Evolutionary conservation across 2,113 vertebrate species (phyloP), one percentile per base, ranked within the genome.

Genomic region (Oceanites oceanicus): DNA sequence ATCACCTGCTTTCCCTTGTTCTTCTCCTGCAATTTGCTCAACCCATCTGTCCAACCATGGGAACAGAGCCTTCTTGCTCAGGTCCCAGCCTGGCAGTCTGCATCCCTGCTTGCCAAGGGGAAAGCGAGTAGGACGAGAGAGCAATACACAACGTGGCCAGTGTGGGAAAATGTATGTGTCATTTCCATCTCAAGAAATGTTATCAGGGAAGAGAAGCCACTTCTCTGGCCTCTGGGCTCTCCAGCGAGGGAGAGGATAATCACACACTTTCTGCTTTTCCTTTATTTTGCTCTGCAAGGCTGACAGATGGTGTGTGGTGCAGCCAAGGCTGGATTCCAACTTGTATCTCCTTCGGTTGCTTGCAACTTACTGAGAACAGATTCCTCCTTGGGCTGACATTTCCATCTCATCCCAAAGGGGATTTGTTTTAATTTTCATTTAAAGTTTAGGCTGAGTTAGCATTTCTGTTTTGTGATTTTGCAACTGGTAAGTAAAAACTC

Each of bases 331-430:
- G 68, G 34, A 90, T 96, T 97, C 90, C 95, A 96, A 44, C 27
- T 92, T 90, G 59, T 84, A 42, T 88, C 86, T 95, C 83, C 79
- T 87, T 84, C 5, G 3, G 79, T 88, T 10, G 44, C 65, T 90
- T 2, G 4, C 70, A 86, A 44, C 65, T 94, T 87, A 75, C 83
- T 94, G 73, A 94, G 96, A 96, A 91, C 92, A 91, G 83, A 94
- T 91, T 95, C 92, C 82, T 97, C 76, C 77, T 94, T 89, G 86
- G 83, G 79, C 83, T 97, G 95, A 95, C 96, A 95, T 97, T 96
- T 97, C 91, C 62, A 77, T 92, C 72, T 88, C 73, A 78, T 88
- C 88, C 83, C 95, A 94, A 94, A 92, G 79, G 91, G 83, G 58
- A 67, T 76, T 92, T 93, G 47, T 88, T 91, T 95, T 81, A 91